Base-by-base conservation (phyloP, 2,888 invertebrate species). In the Cataglyphis cursor region DNA sequence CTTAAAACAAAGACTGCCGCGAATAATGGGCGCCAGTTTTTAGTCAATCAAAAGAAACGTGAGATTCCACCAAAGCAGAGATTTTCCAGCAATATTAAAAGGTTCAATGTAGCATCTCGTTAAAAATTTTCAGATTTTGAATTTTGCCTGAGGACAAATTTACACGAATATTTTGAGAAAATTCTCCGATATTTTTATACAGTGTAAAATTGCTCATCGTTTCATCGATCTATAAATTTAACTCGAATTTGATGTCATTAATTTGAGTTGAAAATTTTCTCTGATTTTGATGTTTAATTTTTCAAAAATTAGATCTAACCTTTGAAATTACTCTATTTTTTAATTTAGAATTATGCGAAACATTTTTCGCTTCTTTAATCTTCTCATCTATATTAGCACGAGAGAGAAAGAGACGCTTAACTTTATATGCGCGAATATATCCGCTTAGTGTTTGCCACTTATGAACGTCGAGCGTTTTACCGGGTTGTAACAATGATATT, bases 1-100 rank as follows among this genome's bases (percentile, higher is more conserved):
- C 90, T 87, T 70, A 57, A 87, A 87, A 92, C 90, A 92, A 92
- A 91, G 89, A 57, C 73, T 44, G 83, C 75, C 89, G 91, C 93
- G 92, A 48, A 48, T 48, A 93, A 93, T 92, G 85, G 90, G 87
- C 1, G 48, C 8, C n/a, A 18, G 8, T 48, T n/a, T 48, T n/a
- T 92, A 89, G 92, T 92, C 91, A 4, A 35, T 92, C 92, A 4
- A 35, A 44, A 44, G 9, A 48, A 48, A 9, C 21, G 10, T 10
- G 48, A 31, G 15, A 54, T 54, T 54, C 9, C 9, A 3, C 9
- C 44, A 5, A 48, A 48, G 48, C 48, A 1, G n/a, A 48, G 48
- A n/a, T n/a, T 48, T 21, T 21, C 3, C 21, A 54, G 15, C 18
- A 18, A 48, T 44, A 44, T 48, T 48, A n/a, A 48, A 48, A 48